Evolutionary conservation across 1,140 invertebrate species (phyloP), one percentile per base, ranked within the genome.

Genomic region (Lamellibrachia luymesi): DNA sequence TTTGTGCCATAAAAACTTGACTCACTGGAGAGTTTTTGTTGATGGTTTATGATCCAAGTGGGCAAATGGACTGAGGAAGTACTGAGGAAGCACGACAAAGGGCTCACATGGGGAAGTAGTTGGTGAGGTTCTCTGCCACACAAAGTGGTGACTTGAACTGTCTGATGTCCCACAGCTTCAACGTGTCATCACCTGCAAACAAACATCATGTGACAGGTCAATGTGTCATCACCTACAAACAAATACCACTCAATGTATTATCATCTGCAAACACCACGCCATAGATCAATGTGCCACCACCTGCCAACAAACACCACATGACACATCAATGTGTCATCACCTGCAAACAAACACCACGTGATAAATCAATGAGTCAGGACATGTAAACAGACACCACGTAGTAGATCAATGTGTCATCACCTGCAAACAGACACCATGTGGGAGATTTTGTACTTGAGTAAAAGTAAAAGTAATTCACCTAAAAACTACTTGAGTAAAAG

Each of bases 151-250:
- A 97, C 95, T 98, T 99, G 64, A 98, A 98, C 38, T 97, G 97
- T 93, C 98, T 97, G 0, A 99, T 95, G 95, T 99, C 99, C 98
- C 99, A 99, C 2, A 99, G 95, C 96, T 99, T 99, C 92, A 99
- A 95, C 0, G 98, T 99, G 94, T 99, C 98, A 96, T 99, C 99
- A 94, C 96, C 96, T 97, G 93, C 17, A 95, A 51, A 10, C 38
- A 91, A 91, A 91, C 38, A 91, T n/a, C 22, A n/a, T n/a, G 10
- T 7, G 49, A 38, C 25, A 22, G 64, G 25, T 80, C 64, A 80
- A 80, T 80, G 64, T 80, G 64, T 4, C 64, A 80, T 80, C 17
- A 80, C 64, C 64, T 80, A 22, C 64, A 80, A 80, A 6, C 64
- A 80, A 80, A 22, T 22, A 80, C 64, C 52, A 80, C 64, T 22